Evolutionary conservation across 2,888 invertebrate species (phyloP), one percentile per base, ranked within the genome.

Genomic region (Hartigia nigra): DNA sequence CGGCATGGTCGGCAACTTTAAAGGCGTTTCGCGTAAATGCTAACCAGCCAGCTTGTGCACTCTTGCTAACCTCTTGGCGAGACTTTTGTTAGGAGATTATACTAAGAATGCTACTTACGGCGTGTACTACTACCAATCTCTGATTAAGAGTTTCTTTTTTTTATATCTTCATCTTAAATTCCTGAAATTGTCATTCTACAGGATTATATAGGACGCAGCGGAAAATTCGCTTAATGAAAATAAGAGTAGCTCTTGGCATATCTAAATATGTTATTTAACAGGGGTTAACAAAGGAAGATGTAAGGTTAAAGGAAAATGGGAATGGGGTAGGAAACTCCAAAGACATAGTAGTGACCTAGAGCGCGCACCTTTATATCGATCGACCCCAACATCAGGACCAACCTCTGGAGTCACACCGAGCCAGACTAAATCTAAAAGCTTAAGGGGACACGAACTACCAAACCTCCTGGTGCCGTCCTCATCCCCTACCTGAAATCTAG

Each of bases 391-490:
- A 14, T 23, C 5, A 9, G 2, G 1, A 78, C 80, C 81, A 74
- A 79, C 76, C 78, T 81, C 82, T 76, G 81, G 80, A 82, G 82
- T 84, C 84, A 82, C 81, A 81, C 83, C 78, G 82, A 84, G 86
- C 82, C 81, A 83, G 84, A 86, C 84, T 84, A 84, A 84, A 86
- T 86, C 85, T 85, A 82, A 82, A 80, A 78, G 85, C 83, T 86
- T 85, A 83, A 81, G 80, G 82, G 81, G 81, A 84, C 80, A 72
- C 72, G 31, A 31, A 23, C 72, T 12, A 72, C 31, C 72, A 34
- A 34, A 72, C 31, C 32, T 72, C 72, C 31, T 72, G 31, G 72
- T 32, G 72, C 31, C 5, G 31, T 3, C 3, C 12, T 72, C 72
- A 34, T 72, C 72, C 12, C 72, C 9, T 31, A 72, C 31, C 72